A percentile compares a stretch with the other conserved stretches of the same genome.
phyloP scores from a whole-genome alignment of 1,140 invertebrate genomes.

The Neelides sp. region DNA sequence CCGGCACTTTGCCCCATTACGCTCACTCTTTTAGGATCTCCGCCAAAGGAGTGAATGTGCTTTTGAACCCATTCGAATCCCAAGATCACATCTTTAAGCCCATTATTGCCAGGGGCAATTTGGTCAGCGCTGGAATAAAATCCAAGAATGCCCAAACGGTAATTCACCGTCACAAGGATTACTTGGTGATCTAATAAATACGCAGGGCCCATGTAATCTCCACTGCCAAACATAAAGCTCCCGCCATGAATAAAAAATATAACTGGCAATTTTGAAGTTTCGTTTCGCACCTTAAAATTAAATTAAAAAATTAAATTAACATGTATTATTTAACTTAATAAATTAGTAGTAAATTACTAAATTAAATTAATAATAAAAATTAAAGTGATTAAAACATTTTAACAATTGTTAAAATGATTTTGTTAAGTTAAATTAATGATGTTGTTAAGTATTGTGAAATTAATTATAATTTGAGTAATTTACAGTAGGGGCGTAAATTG shows the following conservation, averaged over 20 bases:
- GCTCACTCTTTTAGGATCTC: too few relatives aligned
- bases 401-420: too few relatives aligned
- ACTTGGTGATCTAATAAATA: neutral
- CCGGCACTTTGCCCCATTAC: too few relatives aligned
- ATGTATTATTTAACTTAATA: neutral
- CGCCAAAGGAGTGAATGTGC: too few relatives aligned
- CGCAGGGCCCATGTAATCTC: neutral
- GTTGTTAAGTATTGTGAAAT: too few relatives aligned
- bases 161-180: neutral
- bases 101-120: neutral
- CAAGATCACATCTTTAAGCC: neutral
- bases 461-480: too few relatives aligned
- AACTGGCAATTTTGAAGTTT: too few relatives aligned
- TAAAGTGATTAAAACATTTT: too few relatives aligned
- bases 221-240: neutral
- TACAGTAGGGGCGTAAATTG: too few relatives aligned
- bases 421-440: too few relatives aligned
- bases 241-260: constrained; percentile 2
- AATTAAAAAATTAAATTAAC: neutral
- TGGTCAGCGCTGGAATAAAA: neutral
- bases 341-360: neutral
- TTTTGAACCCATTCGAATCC: neutral
- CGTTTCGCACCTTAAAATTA: too few relatives aligned
- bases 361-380: too few relatives aligned
- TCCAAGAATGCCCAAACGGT: constrained; percentile 1